These are phyloP conservation scores for Agonopterix heracliana DNA, from an alignment of 2,888 invertebrate genomes.

Conservation along the genomic window DNA sequence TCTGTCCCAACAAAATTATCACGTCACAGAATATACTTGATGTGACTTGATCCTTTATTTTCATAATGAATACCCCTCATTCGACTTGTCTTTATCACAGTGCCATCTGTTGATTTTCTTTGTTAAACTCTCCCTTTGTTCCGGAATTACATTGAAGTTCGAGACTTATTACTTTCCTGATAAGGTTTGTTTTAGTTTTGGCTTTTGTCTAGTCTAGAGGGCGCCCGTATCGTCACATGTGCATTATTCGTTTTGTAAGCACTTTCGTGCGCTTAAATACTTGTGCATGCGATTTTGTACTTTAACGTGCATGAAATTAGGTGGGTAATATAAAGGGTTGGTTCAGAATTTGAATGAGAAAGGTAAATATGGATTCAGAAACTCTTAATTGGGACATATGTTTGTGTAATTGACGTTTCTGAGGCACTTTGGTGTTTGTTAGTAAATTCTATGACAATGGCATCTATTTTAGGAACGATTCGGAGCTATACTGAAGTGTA, in stretches of 20 bases:
- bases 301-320: too few relatives aligned
- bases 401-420: conserved; percentile 33
- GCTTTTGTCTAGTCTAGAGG: conserved; percentile 43
- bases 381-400: conserved; percentile 35
- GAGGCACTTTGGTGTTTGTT: neutral
- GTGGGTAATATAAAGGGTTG: neutral
- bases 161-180: conserved; percentile 29
- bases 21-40: conserved; percentile 18
- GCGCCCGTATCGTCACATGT: conserved; percentile 48
- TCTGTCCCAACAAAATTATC: conserved; percentile 25
- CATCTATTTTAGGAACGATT: too few relatives aligned
- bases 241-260: conserved; percentile 44
- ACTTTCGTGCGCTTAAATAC: conserved; percentile 41
- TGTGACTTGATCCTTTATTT: conserved; percentile 42
- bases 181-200: conserved; percentile 39
- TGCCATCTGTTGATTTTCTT: conserved; percentile 65
- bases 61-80: conserved; percentile 46
- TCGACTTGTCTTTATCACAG: conserved; percentile 42
- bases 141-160: conserved; percentile 26
- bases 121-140: conserved; percentile 44
- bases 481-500: too few relatives aligned
- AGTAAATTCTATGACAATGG: too few relatives aligned
- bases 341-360: conserved; percentile 23
- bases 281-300: conserved; percentile 1
- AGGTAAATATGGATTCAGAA: conserved; percentile 32